These are phyloP conservation scores for Melanotus villosus DNA, from an alignment of 2,888 invertebrate species.

Conservation along the genomic window DNA sequence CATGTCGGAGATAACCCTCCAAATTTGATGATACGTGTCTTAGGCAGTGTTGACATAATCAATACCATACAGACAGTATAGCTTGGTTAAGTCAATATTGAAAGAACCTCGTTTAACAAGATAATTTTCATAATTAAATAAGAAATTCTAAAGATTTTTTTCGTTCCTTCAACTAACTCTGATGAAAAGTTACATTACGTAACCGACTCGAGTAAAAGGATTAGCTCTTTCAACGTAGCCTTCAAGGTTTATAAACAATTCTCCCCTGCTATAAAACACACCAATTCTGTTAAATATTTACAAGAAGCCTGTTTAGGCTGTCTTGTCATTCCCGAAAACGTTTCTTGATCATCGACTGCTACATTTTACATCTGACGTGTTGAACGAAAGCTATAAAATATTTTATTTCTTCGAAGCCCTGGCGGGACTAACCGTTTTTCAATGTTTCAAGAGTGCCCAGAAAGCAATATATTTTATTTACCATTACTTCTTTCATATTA, in stretches of 20 bases:
- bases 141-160: no score
- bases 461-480: slow-evolving; percentile 13
- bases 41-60: slow-evolving; percentile 5
- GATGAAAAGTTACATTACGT: no score
- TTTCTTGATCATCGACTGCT: neutral
- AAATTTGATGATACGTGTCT: neutral
- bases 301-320: no score
- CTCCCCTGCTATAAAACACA: no score
- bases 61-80: neutral
- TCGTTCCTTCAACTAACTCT: no score
- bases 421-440: neutral
- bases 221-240: no score
- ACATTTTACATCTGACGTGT: neutral
- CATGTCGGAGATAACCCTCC: neutral
- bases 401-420: neutral
- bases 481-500: neutral
- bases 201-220: no score
- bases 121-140: slow-evolving; percentile 1
- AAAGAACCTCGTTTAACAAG: neutral
- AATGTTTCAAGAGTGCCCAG: neutral
- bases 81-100: neutral
- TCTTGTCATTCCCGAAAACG: neutral
- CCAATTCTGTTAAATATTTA: no score
- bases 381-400: slow-evolving; percentile 13
- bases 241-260: no score